Evolutionary conservation across 2,888 invertebrate genomes (phyloP), one percentile per base, ranked within the genome.

Genomic region (Sylvicola fuscatus): DNA sequence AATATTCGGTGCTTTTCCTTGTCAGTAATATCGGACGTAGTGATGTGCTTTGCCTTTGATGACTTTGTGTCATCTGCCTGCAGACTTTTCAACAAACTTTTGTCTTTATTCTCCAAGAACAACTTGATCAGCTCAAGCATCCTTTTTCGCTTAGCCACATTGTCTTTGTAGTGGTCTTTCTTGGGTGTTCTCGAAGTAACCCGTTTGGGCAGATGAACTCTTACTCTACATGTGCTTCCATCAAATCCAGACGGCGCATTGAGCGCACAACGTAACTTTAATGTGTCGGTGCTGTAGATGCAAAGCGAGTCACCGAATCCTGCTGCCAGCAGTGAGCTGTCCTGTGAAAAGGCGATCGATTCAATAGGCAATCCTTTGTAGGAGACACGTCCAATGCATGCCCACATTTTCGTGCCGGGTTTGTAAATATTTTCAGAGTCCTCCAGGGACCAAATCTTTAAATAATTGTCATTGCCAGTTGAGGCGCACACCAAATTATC

Each of bases 291-390:
- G 41, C 66, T 63, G 72, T 80, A 84, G 15, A 79, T 53, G 1
- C 81, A 82, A 32, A 81, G 50, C 7, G 66, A 64, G 14, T 67
- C 59, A 17, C 63, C 70, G 56, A 75, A 83, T 8, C 69, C 70
- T 11, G 76, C 72, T 4, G 72, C 78, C 30, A 84, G 49, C 15
- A 82, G 50, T 1, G 82, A 79, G n/a, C 80, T 80, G 53, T 84
- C 83, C 38, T 65, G 61, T 1, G 79, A 73, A 54, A 82, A 82
- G 32, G 65, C 65, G 3, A 72, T 60, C 29, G 66, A 64, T 14
- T 63, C 61, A 14, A 72, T 62, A 1, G 64, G 52, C 13, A 71
- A 50, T 42, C 70, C 60, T 35, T 70, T 64, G 46, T 76, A 82
- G 38, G 58, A 65, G 1, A 72, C 72, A 14, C 68, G 59, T 17